Evolutionary conservation across 35 echinoderm and acorn worm species (phyloP).

Genomic region (Nesometra sesokonis): DNA sequence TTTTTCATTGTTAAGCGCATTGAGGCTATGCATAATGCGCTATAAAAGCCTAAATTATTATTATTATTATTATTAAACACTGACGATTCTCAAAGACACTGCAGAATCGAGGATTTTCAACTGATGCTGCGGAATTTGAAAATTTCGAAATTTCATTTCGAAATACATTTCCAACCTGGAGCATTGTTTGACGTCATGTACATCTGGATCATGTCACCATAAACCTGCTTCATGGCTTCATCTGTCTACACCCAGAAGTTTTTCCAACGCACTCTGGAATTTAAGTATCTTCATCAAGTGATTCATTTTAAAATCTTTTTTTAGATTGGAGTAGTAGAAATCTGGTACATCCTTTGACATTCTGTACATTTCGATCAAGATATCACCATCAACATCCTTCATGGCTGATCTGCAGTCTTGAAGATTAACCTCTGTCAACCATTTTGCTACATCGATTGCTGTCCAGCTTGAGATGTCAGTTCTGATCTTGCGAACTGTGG

Average conservation of each 20-base stretch:
- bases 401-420: conserved; percentile 5
- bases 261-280: neutral
- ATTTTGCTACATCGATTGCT: conserved; percentile 31
- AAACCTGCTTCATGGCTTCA: too few relatives aligned
- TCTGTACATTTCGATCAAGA: conserved; percentile 59
- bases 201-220: too few relatives aligned
- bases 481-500: neutral
- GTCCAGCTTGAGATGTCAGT: conserved; percentile 4
- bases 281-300: neutral
- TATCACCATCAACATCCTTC: conserved; percentile 42
- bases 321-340: conserved; percentile 37
- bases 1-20: too few relatives aligned
- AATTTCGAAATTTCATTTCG: too few relatives aligned
- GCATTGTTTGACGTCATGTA: too few relatives aligned
- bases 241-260: neutral
- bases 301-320: neutral
- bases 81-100: too few relatives aligned
- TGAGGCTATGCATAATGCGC: too few relatives aligned
- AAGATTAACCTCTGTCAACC: conserved; percentile 47
- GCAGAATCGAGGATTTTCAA: too few relatives aligned
- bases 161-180: too few relatives aligned
- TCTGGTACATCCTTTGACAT: conserved; percentile 57
- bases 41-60: too few relatives aligned
- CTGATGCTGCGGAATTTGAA: too few relatives aligned
- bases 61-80: too few relatives aligned